Evolutionary conservation across 2,113 vertebrate species (phyloP), one percentile per base, ranked within the genome.

Genomic region (Saccopteryx bilineata): DNA sequence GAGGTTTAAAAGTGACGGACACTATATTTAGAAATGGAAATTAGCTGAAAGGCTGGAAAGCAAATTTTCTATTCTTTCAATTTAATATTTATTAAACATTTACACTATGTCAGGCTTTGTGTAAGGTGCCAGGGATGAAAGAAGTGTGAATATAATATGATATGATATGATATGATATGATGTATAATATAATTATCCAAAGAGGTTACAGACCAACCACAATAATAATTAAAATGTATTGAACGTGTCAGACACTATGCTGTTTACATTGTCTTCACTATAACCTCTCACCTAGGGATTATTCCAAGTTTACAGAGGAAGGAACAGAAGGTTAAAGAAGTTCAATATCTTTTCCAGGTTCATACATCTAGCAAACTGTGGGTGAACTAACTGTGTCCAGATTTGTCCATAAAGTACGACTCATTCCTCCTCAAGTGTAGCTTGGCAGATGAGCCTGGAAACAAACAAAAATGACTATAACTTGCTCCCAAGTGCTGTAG

Each of bases 1-100:
- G 1, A 60, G n/a, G 17, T 87, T 88, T 79, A 24, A 71, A 54
- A 91, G 60, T 61, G 88, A 90, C 14, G 19, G 18, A 72, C 1
- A 39, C 12, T 75, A 1, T 79, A 66, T 96, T 90, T 74, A 87
- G 68, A 96, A 96, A 66, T 3, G 1, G 18, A 94, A 97, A 63
- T 69, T 87, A 79, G 17, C 56, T 78, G 7, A 26, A 91, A 79
- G 31, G 13, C 33, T 11, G 6, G 26, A 5, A 96, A 95, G 9
- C 54, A 91, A 80, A 31, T 66, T 82, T 88, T n/a, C 21, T 15
- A 76, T 74, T 21, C 50, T 54, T 93, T 80, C 28, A 54, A 63
- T 50, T 93, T 84, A 88, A n/a, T 23, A 68, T 90, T 88, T 91
- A 66, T 85, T 87, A 88, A 90, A 78, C 12, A 33, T 48, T 81